Base-by-base conservation (phyloP, 2,113 vertebrate genomes). In the Rhinichthys klamathensis region DNA sequence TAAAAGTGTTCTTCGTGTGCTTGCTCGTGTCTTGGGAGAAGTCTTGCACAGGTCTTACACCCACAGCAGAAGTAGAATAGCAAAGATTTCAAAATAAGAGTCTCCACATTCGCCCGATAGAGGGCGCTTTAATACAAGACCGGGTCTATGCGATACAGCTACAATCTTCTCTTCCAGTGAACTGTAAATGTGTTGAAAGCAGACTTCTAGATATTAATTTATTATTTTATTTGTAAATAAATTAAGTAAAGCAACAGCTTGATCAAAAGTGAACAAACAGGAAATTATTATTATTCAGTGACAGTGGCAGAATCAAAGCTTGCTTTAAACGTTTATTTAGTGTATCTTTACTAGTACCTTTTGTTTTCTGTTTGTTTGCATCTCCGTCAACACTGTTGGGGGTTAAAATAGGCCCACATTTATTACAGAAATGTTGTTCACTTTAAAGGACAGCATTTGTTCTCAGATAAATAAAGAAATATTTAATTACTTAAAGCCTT, bases 61-160 rank as follows among this genome's bases (percentile, higher is more conserved):
- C 15, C 15, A 54, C 16, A 44, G 23, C 27, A 54, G 27, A 10
- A 21, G 12, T 6, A 41, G 27, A 56, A 35, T 1, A 6, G 10
- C 10, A 35, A 0, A 2, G 11, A 67, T 69, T 67, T 84, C 83
- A 78, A 77, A 51, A 35, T 77, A 84, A 77, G 18, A 84, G 58
- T 76, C 70, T 49, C 13, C 27, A 15, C 12, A 25, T 2, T 41
- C 25, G 1, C 18, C 3, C 83, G 69, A 41, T 41, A 41, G 69
- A 72, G 4, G 69, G 38, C 69, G 38, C 69, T 6, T 13, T 10
- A 5, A 12, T 44, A 72, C 69, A 25, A 23, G 38, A 12, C 21
- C 41, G 12, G 1, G 61, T 30, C 12, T 6, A 0, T 25, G 11
- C 25, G 2, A n/a, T 25, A 11, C n/a, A n/a, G n/a, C n/a, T n/a